Base-by-base conservation (phyloP, 2,888 invertebrate species). In the Lepidochrysops patricia region DNA sequence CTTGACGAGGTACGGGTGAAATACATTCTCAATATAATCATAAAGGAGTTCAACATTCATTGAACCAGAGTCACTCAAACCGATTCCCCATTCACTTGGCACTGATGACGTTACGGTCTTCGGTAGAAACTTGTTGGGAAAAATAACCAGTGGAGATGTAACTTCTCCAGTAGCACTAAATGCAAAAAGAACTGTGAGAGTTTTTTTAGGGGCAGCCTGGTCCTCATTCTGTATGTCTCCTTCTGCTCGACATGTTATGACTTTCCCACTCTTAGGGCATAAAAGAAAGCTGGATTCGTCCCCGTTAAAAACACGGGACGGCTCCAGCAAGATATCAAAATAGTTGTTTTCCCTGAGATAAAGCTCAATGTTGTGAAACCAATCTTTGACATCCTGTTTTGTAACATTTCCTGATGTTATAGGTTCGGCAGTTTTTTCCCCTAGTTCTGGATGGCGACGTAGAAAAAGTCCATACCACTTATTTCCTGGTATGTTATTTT, bases 401-500 rank as follows among this genome's bases (percentile, higher is more conserved):
- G 57, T 25, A 13, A 49, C 13, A 60, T 57, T 60, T 12, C 32
- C 19, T 19, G 60, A 15, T 27, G 54, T 23, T 19, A 56, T 19
- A 19, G 56, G 12, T 56, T 56, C 48, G 2, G 48, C 12, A 25
- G 57, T 57, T 32, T 12, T 29, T 26, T 32, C 13, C 0, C 25
- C 13, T 15, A 70, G 57, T 54, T 66, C 61, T 60, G 68, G 70
- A 64, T 70, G 66, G 19, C 68, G 61, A n/a, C 57, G 60, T 57
- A 68, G 25, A 64, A 68, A 70, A 25, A 68, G 60, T 12, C 66
- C 48, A 49, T 61, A 67, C 70, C 66, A 70, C 61, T 64, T 62
- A n/a, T 60, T 59, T 13, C 66, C 67, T 34, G 66, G 57, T 63
- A 62, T 66, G 34, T 54, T 52, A 48, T 66, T 48, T 57, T 62